Evolutionary conservation across 2,888 invertebrate species (phyloP).

Genomic region (Ephialtes manifestator): DNA sequence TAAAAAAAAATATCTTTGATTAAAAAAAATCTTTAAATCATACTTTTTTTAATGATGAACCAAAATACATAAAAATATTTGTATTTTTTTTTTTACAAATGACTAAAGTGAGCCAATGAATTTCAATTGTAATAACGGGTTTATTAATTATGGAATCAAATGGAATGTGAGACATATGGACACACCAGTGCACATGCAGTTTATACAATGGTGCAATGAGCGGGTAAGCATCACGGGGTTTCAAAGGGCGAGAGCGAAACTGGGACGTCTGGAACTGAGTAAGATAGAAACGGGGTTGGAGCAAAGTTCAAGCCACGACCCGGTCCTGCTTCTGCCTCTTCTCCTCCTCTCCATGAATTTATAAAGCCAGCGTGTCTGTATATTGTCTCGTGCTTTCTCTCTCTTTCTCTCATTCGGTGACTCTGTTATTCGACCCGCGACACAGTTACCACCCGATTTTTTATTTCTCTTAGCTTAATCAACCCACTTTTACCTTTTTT

Average conservation of each 20-base stretch:
- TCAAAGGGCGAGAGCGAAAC: conserved; percentile 32
- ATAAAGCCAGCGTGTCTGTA: conserved; percentile 36
- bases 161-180: conserved; percentile 7
- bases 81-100: too few species aligned
- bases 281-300: conserved; percentile 48
- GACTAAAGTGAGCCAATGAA: background rate
- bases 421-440: conserved; percentile 10
- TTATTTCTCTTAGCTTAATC: conserved; percentile 4
- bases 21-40: too few species aligned
- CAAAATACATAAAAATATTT: too few species aligned
- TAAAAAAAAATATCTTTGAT: too few species aligned
- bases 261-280: conserved; percentile 37
- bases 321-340: conserved; percentile 7
- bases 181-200: conserved; percentile 5
- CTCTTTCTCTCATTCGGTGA: conserved; percentile 21
- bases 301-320: conserved; percentile 54
- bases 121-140: background rate
- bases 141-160: conserved; percentile 1
- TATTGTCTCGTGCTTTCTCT: conserved; percentile 20
- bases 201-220: conserved; percentile 12
- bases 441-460: conserved; percentile 4
- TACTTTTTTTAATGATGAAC: too few species aligned
- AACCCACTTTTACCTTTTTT: background rate
- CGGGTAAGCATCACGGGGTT: background rate
- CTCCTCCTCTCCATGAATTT: conserved; percentile 41